phyloP scores from a whole-genome alignment of 2,113 vertebrate genomes.

The Gasterosteus aculeatus region DNA sequence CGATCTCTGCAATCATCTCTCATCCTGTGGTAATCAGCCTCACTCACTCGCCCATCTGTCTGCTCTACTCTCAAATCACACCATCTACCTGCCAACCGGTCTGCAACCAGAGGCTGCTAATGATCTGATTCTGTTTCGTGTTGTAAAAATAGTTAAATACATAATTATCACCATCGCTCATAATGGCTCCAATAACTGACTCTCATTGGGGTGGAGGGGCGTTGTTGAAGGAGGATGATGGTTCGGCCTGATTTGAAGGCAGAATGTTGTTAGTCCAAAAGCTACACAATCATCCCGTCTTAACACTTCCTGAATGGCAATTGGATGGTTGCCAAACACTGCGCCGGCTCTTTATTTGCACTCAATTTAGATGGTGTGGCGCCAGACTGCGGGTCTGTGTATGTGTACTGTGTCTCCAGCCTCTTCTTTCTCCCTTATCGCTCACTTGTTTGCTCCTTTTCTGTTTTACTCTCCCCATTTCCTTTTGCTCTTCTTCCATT shows the following conservation, averaged over 20 bases:
- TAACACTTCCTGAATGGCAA: conserved; percentile 67
- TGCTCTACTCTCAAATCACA: conserved; percentile 73
- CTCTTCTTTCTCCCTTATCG: conserved; percentile 36
- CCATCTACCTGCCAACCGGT: conserved; percentile 69
- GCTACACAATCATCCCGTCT: conserved; percentile 73
- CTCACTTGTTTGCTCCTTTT: conserved; percentile 40
- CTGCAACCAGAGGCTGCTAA: conserved; percentile 59
- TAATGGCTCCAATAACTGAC: conserved; percentile 73
- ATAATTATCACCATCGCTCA: conserved; percentile 82
- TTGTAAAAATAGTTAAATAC: conserved; percentile 77
- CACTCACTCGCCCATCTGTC: conserved; percentile 69
- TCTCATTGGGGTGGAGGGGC: conserved; percentile 41
- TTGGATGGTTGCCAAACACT: conserved; percentile 60
- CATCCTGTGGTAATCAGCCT: conserved; percentile 69
- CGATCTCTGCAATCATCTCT: conserved; percentile 67
- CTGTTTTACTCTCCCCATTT: conserved; percentile 23
- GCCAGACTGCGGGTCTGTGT: neutral
- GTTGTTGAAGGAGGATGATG: conserved; percentile 44
- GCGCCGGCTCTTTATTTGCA: conserved; percentile 64
- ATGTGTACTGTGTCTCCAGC: conserved; percentile 20
- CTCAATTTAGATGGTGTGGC: conserved; percentile 66
- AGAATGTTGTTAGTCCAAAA: conserved; percentile 70
- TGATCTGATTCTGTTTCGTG: conserved; percentile 69
- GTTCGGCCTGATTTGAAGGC: conserved; percentile 55
- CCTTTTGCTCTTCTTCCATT: conserved; percentile 30